Evolutionary conservation across 53 echinoderm and acorn worm genomes (phyloP).

Genomic region (Pentamera pediparva): DNA sequence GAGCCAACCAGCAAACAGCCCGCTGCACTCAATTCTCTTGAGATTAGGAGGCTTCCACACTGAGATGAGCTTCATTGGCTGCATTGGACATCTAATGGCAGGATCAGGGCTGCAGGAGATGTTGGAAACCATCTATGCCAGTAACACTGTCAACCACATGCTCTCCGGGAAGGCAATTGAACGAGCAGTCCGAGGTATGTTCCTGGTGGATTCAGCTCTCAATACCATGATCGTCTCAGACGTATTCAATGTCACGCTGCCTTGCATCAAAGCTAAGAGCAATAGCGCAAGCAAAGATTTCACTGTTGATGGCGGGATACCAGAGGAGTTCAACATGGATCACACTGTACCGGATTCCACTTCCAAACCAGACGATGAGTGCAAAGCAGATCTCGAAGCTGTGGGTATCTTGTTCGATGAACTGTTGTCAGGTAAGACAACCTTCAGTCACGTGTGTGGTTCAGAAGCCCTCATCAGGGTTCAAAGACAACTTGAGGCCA

Average conservation of each 20-base stretch:
- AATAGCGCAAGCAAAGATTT: too few species aligned
- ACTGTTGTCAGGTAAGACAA: not conserved
- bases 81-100: slow-evolving; percentile 32
- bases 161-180: slow-evolving; percentile 23
- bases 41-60: slow-evolving; percentile 34
- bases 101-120: not conserved
- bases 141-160: slow-evolving; percentile 18
- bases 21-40: not conserved
- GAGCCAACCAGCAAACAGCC: not conserved
- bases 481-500: not conserved
- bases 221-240: slow-evolving; percentile 30
- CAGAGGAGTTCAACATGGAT: not conserved
- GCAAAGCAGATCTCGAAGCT: not conserved
- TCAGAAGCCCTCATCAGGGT: not conserved
- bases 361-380: too few species aligned
- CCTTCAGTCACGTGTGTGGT: not conserved
- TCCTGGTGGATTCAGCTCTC: slow-evolving; percentile 37
- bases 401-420: not conserved
- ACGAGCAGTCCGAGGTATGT: slow-evolving; percentile 30
- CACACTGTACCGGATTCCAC: too few species aligned
- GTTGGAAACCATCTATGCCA: slow-evolving; percentile 11
- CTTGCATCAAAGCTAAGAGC: not conserved
- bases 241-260: slow-evolving; percentile 1
- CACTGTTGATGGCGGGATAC: not conserved
- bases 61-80: slow-evolving; percentile 37